Evolutionary conservation across 1,140 invertebrate genomes (phyloP), one percentile per base, ranked within the genome.

Genomic region (Dendrolimus punctatus): DNA sequence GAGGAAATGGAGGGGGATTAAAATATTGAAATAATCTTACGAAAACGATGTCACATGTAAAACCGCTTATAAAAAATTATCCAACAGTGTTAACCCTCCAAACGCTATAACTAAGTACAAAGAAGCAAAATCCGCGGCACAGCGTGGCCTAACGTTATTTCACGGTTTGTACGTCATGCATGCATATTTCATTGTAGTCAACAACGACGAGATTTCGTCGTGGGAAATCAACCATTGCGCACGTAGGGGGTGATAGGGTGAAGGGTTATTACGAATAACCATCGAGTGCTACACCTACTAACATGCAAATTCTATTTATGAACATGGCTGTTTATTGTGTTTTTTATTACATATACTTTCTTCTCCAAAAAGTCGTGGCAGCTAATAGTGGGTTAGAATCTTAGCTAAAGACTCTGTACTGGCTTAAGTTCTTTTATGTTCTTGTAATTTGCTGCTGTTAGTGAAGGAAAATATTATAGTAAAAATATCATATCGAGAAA

Each of bases 151-250:
- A 73, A 80, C 73, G 71, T 64, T 71, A 75, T 82, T 83, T 77
- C 71, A 80, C 71, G 76, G 63, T 59, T 62, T 68, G 65, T 73
- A 73, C 71, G 72, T 77, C 70, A 80, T 72, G 70, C 76, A 64
- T 82, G 73, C 77, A 82, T 80, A 73, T 78, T 79, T 74, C 76
- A 77, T 80, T 74, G 75, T 78, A 76, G 71, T 10, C 51, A 63
- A 70, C 66, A 71, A 77, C 67, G 68, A 60, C 63, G 64, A 60
- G 62, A 69, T 59, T 58, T 60, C 71, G 76, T 66, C 76, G 71
- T 80, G 79, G 79, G 79, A 82, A 82, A 82, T 78, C 76, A 76
- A 49, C 57, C 62, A 62, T 72, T 61, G 64, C 43, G 50, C 39
- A 9, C 10, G 48, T 38, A 8, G 48, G 23, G 10, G 39, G 37